Evolutionary conservation across 2,888 invertebrate genomes (phyloP), one percentile per base, ranked within the genome.

Genomic region (Hirtodrosophila histrioides): DNA sequence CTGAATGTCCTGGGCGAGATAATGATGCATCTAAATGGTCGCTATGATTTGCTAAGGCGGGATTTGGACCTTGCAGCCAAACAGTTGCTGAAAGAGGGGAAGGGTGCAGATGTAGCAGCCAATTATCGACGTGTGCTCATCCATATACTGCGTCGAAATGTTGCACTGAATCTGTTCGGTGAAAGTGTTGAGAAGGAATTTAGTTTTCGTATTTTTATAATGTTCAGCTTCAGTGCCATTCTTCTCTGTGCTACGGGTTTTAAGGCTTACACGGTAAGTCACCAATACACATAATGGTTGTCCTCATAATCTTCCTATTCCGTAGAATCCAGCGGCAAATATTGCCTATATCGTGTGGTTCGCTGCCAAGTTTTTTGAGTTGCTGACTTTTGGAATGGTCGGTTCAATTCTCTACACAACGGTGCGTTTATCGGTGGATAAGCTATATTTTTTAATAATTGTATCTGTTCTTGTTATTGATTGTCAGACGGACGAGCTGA

Each of bases 11-110:
- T 90, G 56, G 88, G 88, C n/a, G 88, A 75, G 49, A 53, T 87
- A n/a, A 84, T 90, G 51, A 68, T 89, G 69, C 89, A 90, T 48
- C 67, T 90, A 12, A 90, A 90, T 70, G 85, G 78, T 1, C 80
- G 89, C 0, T 90, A 89, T 50, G 11, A 66, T 0, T 57, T 82
- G 12, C 56, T 90, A 36, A 74, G 82, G 0, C 51, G 68, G 10
- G 89, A 90, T 29, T 57, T 90, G 4, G 43, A 45, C 0, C 7
- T 53, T 4, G 23, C 71, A 10, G 57, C 69, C 0, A 23, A 29
- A 0, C 43, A 51, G 0, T 35, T 76, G 27, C 24, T 74, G 23
- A 29, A 35, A 11, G 24, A 10, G 1, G 41, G 6, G 1, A 40
- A 57, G 5, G 27, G 65, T 0, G 4, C 41, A 2, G 51, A 50